Conservation (phyloP, 30 jellyfish, hydroid and myxozoan species). For the Rhopilema esculentum region DNA sequence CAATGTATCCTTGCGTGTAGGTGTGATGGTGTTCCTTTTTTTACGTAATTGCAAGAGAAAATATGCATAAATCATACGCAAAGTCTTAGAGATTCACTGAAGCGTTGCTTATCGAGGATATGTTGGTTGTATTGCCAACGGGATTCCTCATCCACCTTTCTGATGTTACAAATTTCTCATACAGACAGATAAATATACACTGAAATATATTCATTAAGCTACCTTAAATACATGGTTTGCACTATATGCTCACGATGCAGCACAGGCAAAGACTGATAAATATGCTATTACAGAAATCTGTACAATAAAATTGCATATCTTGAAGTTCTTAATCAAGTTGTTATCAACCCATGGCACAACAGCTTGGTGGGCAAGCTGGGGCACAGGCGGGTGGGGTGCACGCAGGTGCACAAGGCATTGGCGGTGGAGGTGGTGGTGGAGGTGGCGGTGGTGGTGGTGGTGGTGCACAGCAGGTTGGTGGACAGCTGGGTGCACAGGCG, state of each 20-base stretch:
- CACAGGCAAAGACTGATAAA: neutral
- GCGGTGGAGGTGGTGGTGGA: conserved; percentile 81
- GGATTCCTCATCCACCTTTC: too few species aligned
- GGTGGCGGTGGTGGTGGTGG: conserved; percentile 74
- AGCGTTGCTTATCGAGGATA: too few species aligned
- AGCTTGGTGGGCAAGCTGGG: conserved; percentile 82
- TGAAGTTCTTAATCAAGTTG: neutral
- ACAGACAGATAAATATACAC: neutral
- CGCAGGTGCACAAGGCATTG: conserved; percentile 74
- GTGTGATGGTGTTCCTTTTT: too few species aligned
- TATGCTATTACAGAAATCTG: neutral
- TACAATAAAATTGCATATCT: neutral
- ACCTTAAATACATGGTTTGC: too few species aligned
- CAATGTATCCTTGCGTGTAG: too few species aligned
- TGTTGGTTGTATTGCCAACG: too few species aligned
- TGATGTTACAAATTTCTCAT: too few species aligned
- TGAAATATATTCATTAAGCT: neutral
- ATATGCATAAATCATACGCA: too few species aligned
- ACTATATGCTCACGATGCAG: too few species aligned
- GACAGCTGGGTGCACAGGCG: conserved; percentile 75
- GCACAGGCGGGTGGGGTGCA: conserved; percentile 89
- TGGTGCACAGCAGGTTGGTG: conserved; percentile 82
- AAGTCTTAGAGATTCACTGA: too few species aligned
- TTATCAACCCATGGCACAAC: conserved; percentile 77
- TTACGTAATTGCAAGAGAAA: too few species aligned